Conservation (phyloP, 2,113 vertebrate species). For the Phalacrocorax aristotelis region DNA sequence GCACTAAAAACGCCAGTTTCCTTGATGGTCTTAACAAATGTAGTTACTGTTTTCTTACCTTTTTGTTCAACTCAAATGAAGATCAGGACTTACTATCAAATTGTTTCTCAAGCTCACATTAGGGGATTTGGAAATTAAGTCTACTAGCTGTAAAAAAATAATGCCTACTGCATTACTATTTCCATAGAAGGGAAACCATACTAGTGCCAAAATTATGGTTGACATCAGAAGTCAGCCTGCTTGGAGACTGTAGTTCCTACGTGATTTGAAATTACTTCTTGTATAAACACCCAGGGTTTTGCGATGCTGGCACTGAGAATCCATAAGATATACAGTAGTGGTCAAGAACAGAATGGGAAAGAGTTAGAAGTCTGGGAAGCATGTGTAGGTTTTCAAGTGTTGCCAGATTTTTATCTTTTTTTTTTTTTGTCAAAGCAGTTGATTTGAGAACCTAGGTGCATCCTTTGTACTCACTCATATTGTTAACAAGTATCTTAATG, state of each 20-base stretch:
- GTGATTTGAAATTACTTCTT: not conserved
- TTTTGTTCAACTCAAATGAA: not conserved
- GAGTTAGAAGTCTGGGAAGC: not conserved
- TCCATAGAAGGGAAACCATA: not conserved
- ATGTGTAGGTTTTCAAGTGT: not conserved
- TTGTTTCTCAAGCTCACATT: not conserved
- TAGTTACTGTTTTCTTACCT: not conserved
- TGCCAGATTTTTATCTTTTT: not conserved
- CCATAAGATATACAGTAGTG: not conserved
- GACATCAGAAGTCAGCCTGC: not conserved
- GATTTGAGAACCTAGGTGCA: not conserved
- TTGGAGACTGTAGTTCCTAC: not conserved
- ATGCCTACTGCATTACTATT: not conserved
- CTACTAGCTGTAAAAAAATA: too few species aligned
- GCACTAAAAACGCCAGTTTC: not conserved
- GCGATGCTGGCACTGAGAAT: not conserved
- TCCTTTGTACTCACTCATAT: not conserved
- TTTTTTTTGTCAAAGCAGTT: not conserved
- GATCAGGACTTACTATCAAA: not conserved
- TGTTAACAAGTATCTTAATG: not conserved
- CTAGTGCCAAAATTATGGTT: not conserved
- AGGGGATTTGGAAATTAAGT: not conserved
- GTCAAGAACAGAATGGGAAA: not conserved
- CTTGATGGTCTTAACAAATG: not conserved
- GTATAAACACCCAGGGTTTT: not conserved